Percentiles rank a stretch among this genome's conserved stretches.
These are phyloP conservation scores for Lasioglossum figueresi DNA, from an alignment of 2,888 invertebrate genomes.

Conservation along the genomic window DNA sequence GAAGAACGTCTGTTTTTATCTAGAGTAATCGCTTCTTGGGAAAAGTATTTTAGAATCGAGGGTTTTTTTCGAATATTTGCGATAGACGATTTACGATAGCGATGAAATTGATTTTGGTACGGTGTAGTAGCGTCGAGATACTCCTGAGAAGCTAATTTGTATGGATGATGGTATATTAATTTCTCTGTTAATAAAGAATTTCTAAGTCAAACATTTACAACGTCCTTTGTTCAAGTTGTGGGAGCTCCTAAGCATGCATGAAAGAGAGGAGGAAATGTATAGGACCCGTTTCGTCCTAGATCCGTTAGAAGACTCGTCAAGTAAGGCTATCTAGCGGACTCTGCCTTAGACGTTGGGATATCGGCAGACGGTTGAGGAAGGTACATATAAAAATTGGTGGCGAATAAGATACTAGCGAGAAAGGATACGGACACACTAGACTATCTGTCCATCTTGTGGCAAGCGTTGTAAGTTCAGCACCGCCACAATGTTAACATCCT, in stretches of 20 bases:
- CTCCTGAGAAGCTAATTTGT: conserved; percentile 64
- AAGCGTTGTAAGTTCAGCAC: too few relatives aligned
- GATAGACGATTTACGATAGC: conserved; percentile 18
- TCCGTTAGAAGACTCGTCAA: too few relatives aligned
- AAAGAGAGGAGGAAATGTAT: too few relatives aligned
- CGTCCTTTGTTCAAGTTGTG: neutral
- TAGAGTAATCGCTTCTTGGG: conserved; percentile 44
- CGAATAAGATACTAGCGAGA: too few relatives aligned
- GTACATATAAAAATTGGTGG: too few relatives aligned
- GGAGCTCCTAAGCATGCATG: too few relatives aligned
- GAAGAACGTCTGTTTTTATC: conserved; percentile 39
- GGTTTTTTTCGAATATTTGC: conserved; percentile 2
- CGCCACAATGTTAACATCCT: neutral
- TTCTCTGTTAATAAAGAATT: conserved; percentile 78
- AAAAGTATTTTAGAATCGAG: conserved; percentile 46
- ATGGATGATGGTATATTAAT: conserved; percentile 75
- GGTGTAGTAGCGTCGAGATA: conserved; percentile 49
- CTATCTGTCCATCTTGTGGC: too few relatives aligned
- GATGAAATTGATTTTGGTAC: conserved; percentile 37
- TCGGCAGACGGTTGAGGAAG: too few relatives aligned
- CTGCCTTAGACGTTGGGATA: too few relatives aligned
- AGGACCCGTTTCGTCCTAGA: too few relatives aligned
- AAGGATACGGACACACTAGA: too few relatives aligned
- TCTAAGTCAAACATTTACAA: conserved; percentile 74
- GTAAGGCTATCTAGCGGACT: too few relatives aligned